Base-by-base conservation (phyloP, 2,113 vertebrate species). In the Dascyllus trimaculatus region DNA sequence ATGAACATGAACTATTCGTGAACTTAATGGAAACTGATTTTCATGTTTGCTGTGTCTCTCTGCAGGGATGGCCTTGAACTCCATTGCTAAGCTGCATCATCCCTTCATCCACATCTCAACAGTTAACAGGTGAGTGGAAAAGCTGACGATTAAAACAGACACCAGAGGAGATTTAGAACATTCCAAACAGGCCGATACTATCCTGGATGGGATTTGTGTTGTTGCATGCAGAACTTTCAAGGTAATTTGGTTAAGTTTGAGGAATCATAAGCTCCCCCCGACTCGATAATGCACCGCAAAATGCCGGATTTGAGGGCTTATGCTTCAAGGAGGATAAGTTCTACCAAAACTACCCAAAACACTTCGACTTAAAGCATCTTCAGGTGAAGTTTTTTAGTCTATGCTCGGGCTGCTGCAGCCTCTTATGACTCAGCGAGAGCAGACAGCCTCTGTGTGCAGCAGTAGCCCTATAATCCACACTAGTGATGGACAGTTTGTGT, bases 391-490 rank as follows among this genome's bases (percentile, higher is more conserved):
- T 56, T 60, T 25, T 61, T 1, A 4, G 45, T 25, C 13, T 59
- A 4, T n/a, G n/a, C n/a, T n/a, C n/a, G 7, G 3, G 25, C 57
- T 22, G 32, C 66, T 40, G 26, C 26, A 38, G 38, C 21, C 3
- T 24, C 59, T 78, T 35, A 67, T 74, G 63, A 67, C 35, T 73
- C 62, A 81, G 49, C 46, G 48, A 67, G 57, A 83, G 45, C 38
- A 69, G 73, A 21, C 56, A 64, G 57, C 62, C 45, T 40, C 43
- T 65, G 1, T 43, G 32, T 53, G 58, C 32, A 46, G 45, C 46
- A 19, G 76, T 74, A 71, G 64, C 62, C 24, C 15, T 57, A 19
- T 85, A 88, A 88, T 89, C 85, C 78, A 38, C 29, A 2, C 19
- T 4, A 43, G 35, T 65, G 75, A 75, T n/a, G 56, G 73, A 60